Evolutionary conservation across 2,888 invertebrate genomes (phyloP).

Genomic region (Scaptomyza flava): DNA sequence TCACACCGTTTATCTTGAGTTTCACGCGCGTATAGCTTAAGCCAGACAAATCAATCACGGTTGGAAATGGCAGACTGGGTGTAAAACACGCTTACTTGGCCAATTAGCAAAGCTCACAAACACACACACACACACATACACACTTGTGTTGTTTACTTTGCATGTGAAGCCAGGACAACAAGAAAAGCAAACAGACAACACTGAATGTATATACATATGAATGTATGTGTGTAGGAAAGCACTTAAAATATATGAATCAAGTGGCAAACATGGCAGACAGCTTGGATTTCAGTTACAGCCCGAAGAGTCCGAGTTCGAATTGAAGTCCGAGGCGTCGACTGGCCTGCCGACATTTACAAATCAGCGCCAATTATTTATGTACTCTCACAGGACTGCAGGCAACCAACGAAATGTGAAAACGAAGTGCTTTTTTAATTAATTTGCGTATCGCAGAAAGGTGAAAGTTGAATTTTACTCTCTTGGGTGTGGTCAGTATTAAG

Average conservation of each 20-base stretch:
- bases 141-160: conserved; percentile 56
- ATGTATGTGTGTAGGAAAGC: conserved; percentile 37
- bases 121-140: conserved; percentile 3
- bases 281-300: conserved; percentile 54
- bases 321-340: conserved; percentile 54
- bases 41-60: conserved; percentile 74
- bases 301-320: not conserved
- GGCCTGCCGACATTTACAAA: conserved; percentile 69
- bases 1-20: conserved; percentile 72
- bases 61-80: not conserved
- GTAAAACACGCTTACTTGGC: conserved; percentile 33
- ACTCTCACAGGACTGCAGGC: conserved; percentile 11
- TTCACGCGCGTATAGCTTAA: conserved; percentile 65
- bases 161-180: conserved; percentile 62
- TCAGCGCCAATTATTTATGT: conserved; percentile 70
- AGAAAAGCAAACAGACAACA: conserved; percentile 19
- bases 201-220: conserved; percentile 1
- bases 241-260: conserved; percentile 78
- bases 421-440: conserved; percentile 47
- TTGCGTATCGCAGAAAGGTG: conserved; percentile 30
- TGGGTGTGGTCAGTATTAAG: conserved; percentile 39
- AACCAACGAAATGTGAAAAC: conserved; percentile 1
- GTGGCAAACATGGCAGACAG: conserved; percentile 74
- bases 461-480: conserved; percentile 24
- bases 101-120: conserved; percentile 74